These are phyloP conservation scores for Phaonia tiefii DNA, from an alignment of 2,888 invertebrate genomes.

Conservation along the genomic window DNA sequence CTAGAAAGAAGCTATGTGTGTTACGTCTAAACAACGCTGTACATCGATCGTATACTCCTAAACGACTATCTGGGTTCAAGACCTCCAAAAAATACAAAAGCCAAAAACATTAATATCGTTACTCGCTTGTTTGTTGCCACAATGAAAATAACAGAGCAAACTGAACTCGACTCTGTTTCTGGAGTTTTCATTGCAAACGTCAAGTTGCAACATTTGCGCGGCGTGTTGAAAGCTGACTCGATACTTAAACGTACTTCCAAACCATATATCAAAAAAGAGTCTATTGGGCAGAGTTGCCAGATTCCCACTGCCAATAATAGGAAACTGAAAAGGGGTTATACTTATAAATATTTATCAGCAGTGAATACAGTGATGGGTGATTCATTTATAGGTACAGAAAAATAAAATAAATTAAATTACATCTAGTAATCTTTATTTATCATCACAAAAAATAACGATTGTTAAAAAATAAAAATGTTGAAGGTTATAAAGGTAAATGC, in stretches of 20 bases:
- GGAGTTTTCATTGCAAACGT: constrained; percentile 48
- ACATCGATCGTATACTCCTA: constrained; percentile 51
- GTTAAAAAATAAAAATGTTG: too few species aligned
- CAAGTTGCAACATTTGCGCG: constrained; percentile 49
- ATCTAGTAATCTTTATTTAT: too few species aligned
- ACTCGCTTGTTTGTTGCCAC: background rate
- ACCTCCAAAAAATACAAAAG: constrained; percentile 62
- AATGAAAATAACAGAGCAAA: constrained; percentile 51
- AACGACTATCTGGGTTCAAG: constrained; percentile 65
- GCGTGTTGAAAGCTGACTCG: too few species aligned
- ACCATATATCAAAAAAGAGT: background rate
- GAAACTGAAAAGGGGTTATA: too few species aligned
- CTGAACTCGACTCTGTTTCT: background rate
- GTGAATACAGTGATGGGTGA: too few species aligned
- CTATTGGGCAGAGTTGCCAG: constrained; percentile 37
- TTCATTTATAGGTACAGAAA: too few species aligned
- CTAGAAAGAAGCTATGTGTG: constrained; percentile 8
- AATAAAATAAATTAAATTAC: too few species aligned
- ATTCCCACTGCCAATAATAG: too few species aligned
- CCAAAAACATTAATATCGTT: constrained; percentile 8
- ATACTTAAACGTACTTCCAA: too few species aligned
- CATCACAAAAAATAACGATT: too few species aligned
- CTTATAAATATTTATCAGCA: too few species aligned
- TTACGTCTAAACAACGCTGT: constrained; percentile 21
- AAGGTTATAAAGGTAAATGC: too few species aligned